Conservation (phyloP, 1,140 invertebrate species). For the Drosophila orosa region DNA sequence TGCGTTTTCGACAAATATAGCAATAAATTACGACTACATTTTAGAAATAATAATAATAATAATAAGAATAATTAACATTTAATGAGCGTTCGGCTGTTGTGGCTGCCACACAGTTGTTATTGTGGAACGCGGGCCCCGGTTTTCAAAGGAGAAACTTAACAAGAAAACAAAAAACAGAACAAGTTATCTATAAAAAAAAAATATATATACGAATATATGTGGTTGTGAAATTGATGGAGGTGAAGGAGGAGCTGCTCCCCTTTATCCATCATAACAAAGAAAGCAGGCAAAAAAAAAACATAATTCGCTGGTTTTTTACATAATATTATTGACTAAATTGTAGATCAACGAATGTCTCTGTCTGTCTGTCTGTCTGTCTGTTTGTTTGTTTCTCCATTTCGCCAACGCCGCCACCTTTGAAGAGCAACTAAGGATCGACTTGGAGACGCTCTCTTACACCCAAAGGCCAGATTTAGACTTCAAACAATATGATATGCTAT, state of each 20-base stretch:
- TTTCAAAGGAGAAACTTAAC: conserved; percentile 59
- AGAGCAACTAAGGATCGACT: conserved; percentile 12
- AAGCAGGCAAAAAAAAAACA: conserved; percentile 46
- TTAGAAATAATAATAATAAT: conserved; percentile 74
- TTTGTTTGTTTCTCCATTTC: conserved; percentile 44
- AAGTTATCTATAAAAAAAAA: conserved; percentile 56
- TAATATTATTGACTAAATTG: conserved; percentile 79
- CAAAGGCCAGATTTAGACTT: neutral
- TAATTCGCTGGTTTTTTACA: conserved; percentile 49
- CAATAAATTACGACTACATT: conserved; percentile 73
- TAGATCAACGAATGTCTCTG: conserved; percentile 74
- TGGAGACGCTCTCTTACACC: neutral
- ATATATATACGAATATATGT: conserved; percentile 27
- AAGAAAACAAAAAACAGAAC: conserved; percentile 54
- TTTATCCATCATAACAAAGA: conserved; percentile 27
- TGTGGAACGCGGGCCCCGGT: conserved; percentile 45
- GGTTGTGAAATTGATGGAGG: conserved; percentile 29
- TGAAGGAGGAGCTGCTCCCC: neutral
- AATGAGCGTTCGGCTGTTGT: conserved; percentile 61
- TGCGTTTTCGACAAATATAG: conserved; percentile 61
- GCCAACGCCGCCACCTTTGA: conserved; percentile 14
- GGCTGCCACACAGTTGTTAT: conserved; percentile 11
- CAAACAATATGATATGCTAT: conserved; percentile 3
- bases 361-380: conserved; percentile 46
- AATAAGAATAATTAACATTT: conserved; percentile 73